These are phyloP conservation scores for Erpetoichthys calabaricus DNA, from an alignment of 2,797 vertebrate species.

Conservation along the genomic window DNA sequence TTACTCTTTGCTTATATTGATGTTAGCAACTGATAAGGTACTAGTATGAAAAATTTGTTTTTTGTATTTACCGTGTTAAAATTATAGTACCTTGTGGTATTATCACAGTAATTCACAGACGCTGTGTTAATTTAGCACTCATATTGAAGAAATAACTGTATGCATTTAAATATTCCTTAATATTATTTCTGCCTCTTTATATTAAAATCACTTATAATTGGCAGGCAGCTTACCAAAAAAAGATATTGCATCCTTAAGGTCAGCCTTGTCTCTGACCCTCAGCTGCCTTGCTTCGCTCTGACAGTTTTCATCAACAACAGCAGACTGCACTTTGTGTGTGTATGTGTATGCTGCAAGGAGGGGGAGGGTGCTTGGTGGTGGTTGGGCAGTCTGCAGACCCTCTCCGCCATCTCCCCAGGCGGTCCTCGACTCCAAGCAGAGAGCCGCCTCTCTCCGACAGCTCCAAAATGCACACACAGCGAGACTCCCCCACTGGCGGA, in stretches of 20 bases:
- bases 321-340: constrained; percentile 26
- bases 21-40: no score
- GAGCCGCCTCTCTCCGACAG: constrained; percentile 13
- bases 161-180: neutral
- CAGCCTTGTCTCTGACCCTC: constrained; percentile 26
- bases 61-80: no score
- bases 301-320: constrained; percentile 50
- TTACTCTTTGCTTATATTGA: no score
- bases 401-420: constrained; percentile 15
- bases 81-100: no score
- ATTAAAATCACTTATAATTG: constrained; percentile 2
- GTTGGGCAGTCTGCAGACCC: constrained; percentile 18
- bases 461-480: constrained; percentile 3
- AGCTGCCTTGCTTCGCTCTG: constrained; percentile 36
- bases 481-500: constrained; percentile 32
- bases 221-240: neutral
- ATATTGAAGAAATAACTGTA: no score
- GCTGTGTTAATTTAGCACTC: no score
- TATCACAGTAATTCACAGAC: no score
- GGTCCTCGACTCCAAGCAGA: constrained; percentile 16
- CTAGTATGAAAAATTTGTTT: no score
- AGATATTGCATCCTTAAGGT: constrained; percentile 23
- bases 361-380: constrained; percentile 13
- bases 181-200: neutral
- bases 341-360: neutral